A percentile compares a stretch with the other conserved stretches of the same genome.
These are phyloP conservation scores for Willowsia nigromaculata DNA, from an alignment of 2,888 invertebrate species.

Conservation along the genomic window DNA sequence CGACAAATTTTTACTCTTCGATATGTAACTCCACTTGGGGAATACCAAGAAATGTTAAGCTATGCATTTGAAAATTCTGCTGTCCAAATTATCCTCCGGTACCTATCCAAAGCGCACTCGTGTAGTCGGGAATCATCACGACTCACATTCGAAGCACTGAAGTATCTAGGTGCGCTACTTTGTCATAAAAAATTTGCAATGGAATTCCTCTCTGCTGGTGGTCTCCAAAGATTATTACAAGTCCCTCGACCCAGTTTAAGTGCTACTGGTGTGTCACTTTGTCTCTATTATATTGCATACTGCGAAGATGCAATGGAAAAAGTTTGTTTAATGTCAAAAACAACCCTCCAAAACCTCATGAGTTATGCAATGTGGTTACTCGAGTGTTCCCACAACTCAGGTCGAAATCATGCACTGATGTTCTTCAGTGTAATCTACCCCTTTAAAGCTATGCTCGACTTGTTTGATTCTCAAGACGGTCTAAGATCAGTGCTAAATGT, in stretches of 20 bases:
- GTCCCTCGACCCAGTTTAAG: conserved; percentile 96
- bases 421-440: conserved; percentile 97
- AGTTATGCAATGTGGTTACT: conserved; percentile 96
- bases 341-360: conserved; percentile 82
- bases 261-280: conserved; percentile 97
- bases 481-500: conserved; percentile 96
- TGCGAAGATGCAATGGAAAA: conserved; percentile 99
- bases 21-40: conserved; percentile 98
- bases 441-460: conserved; percentile 94
- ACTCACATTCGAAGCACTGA: conserved; percentile 96
- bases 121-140: conserved; percentile 92
- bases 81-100: conserved; percentile 92
- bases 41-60: conserved; percentile 97
- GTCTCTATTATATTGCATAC: conserved; percentile 97
- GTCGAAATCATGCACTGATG: conserved; percentile 98
- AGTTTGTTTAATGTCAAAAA: conserved; percentile 91
- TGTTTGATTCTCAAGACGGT: conserved; percentile 97
- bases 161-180: conserved; percentile 94
- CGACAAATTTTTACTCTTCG: conserved; percentile 95
- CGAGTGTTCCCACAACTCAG: conserved; percentile 98
- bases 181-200: conserved; percentile 99
- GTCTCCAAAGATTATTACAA: conserved; percentile 89
- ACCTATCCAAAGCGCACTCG: conserved; percentile 90
- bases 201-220: conserved; percentile 94
- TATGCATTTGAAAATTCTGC: conserved; percentile 96